Evolutionary conservation across 2,888 invertebrate genomes (phyloP), one percentile per base, ranked within the genome.

Genomic region (Agelastica alni): DNA sequence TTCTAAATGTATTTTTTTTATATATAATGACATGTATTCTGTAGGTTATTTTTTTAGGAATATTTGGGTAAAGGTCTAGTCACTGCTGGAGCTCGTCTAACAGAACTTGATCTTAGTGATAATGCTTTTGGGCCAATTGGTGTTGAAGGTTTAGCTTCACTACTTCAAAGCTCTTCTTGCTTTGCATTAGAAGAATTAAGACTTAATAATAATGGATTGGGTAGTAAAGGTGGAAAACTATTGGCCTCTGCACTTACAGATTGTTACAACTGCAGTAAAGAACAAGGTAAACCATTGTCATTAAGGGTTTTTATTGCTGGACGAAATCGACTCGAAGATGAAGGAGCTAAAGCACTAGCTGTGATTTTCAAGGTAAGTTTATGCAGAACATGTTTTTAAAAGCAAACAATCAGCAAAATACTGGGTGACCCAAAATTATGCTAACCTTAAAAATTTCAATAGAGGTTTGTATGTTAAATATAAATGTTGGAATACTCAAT

Each of bases 121-220:
- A 97, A 98, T 77, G 98, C 98, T 0, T 89, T 98, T 65, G 98
- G 97, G 0, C 96, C 97, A 0, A 91, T 95, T 64, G 98, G 96
- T 17, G 91, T 96, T 37, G 84, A 89, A 62, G 96, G 95, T 0
- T 79, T 98, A 6, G 89, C 90, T 0, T 85, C 87, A 10, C 79
- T 98, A 13, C 77, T 99, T 30, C 84, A 86, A 61, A 94, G 95
- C 34, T 83, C 88, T 0, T 86, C 91, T 0, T 96, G 96, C 74
- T 93, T 86, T 67, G 85, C 89, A 2, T 77, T 99, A 16, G 82
- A 90, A 79, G 88, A 88, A 68, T 78, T 99, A 0, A 82, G 88
- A 30, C 79, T 99, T 97, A 96, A 97, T 74, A 99, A 99, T 77
- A 96, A 96, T 72, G 98, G 98, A 0, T 80, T 98, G 5, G 98